These are phyloP conservation scores for Osmerus eperlanus DNA, from an alignment of 2,113 vertebrate genomes.

Conservation along the genomic window DNA sequence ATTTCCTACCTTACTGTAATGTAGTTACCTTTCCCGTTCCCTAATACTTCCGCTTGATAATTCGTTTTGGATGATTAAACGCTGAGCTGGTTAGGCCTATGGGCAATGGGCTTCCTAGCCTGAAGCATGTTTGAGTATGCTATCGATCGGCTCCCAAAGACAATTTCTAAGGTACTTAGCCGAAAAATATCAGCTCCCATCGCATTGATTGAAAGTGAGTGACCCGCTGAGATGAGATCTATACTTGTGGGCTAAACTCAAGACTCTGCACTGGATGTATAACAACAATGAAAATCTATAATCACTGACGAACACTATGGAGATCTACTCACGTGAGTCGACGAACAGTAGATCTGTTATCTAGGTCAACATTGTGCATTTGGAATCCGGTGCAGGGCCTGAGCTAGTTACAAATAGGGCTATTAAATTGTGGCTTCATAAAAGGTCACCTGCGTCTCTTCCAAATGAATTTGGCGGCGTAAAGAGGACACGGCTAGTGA, in stretches of 20 bases:
- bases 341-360: background rate
- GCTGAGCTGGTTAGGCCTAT: slow-evolving; percentile 13
- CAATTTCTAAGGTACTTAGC: slow-evolving; percentile 58
- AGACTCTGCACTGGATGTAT: background rate
- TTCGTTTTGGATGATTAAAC: slow-evolving; percentile 32
- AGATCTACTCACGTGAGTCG: background rate
- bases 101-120: slow-evolving; percentile 17
- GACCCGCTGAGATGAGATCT: slow-evolving; percentile 26
- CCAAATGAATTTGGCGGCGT: slow-evolving; percentile 32
- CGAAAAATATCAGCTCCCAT: slow-evolving; percentile 60
- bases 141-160: slow-evolving; percentile 56
- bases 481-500: slow-evolving; percentile 31
- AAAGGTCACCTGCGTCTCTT: slow-evolving; percentile 46
- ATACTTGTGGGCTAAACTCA: slow-evolving; percentile 10
- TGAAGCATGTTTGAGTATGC: slow-evolving; percentile 32
- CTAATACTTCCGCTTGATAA: background rate
- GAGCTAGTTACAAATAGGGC: slow-evolving; percentile 10
- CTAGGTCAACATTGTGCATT: slow-evolving; percentile 2
- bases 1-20: slow-evolving; percentile 8
- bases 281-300: slow-evolving; percentile 4
- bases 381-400: slow-evolving; percentile 12
- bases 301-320: background rate
- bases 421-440: slow-evolving; percentile 33
- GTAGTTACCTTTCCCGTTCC: slow-evolving; percentile 12
- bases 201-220: slow-evolving; percentile 41